These are phyloP conservation scores for Thinocorus orbignyianus DNA, from an alignment of 2,113 vertebrate genomes.

Conservation along the genomic window DNA sequence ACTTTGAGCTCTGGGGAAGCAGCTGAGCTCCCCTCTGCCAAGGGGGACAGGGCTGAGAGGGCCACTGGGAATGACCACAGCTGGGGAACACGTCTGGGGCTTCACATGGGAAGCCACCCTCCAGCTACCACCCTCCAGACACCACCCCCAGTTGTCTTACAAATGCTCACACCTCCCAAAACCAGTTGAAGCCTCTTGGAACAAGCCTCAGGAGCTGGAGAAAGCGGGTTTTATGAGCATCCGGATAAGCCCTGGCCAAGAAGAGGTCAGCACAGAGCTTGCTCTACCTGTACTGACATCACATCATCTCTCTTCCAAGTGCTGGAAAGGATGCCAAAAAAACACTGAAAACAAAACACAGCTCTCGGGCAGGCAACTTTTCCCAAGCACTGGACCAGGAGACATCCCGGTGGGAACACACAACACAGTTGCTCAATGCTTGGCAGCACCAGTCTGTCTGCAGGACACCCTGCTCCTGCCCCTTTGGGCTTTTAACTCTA, in stretches of 20 bases:
- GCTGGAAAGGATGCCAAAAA: not conserved
- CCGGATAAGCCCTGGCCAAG: not conserved
- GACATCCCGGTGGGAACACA: not conserved
- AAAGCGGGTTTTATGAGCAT: not conserved
- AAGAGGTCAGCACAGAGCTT: not conserved
- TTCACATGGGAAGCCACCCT: not conserved
- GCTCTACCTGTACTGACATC: not conserved
- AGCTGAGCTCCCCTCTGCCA: not conserved
- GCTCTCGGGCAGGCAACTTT: not conserved
- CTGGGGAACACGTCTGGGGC: fast-evolving
- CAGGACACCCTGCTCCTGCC: not conserved
- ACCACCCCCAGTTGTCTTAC: not conserved
- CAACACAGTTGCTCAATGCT: not conserved
- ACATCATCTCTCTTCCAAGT: not conserved
- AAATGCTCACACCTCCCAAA: not conserved
- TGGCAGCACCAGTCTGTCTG: not conserved
- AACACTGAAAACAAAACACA: not conserved
- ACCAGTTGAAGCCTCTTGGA: not conserved
- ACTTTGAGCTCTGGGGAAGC: not conserved
- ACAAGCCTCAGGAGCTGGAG: not conserved
- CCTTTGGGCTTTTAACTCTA: not conserved
- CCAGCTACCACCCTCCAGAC: not conserved
- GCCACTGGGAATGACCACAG: not conserved
- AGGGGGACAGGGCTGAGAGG: fast-evolving
- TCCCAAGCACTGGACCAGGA: not conserved